Conservation (phyloP, 2,113 vertebrate species). For the Aspiorhynchus laticeps region DNA sequence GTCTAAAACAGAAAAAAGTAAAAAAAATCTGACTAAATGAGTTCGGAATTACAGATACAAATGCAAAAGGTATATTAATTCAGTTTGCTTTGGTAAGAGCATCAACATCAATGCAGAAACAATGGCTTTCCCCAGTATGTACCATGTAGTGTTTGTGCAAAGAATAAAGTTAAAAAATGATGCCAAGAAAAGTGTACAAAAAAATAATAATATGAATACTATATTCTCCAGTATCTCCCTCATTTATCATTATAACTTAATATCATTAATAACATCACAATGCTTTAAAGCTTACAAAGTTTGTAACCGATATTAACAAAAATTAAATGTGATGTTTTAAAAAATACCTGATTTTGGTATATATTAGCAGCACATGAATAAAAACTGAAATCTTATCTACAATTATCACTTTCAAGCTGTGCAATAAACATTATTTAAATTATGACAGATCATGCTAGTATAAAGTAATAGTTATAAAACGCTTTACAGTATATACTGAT, state of each 20-base stretch:
- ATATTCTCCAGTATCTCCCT: not conserved
- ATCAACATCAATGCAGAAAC: not conserved
- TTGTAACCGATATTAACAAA: not conserved
- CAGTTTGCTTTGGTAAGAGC: not conserved
- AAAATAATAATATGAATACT: not conserved
- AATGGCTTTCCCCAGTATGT: not conserved
- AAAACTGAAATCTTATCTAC: not conserved
- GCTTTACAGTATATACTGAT: not conserved
- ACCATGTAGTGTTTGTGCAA: constrained; percentile 28
- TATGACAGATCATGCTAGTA: not conserved
- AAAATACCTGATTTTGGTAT: not conserved
- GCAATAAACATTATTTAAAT: not conserved
- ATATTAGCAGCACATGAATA: constrained; percentile 9
- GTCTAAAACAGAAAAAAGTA: not conserved
- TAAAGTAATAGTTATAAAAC: constrained; percentile 28
- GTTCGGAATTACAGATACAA: not conserved
- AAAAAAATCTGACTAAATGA: not conserved
- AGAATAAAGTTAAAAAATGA: not conserved
- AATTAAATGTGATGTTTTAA: not conserved
- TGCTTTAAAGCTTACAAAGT: not conserved
- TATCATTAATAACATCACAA: not conserved
- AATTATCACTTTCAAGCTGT: not conserved
- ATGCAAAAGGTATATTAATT: not conserved
- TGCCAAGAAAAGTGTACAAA: not conserved
- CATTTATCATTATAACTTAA: not conserved